Percentiles rank a stretch among this genome's conserved stretches.
Evolutionary conservation across 2,888 invertebrate genomes (phyloP).

Genomic region (Meteorus cinctellus): DNA sequence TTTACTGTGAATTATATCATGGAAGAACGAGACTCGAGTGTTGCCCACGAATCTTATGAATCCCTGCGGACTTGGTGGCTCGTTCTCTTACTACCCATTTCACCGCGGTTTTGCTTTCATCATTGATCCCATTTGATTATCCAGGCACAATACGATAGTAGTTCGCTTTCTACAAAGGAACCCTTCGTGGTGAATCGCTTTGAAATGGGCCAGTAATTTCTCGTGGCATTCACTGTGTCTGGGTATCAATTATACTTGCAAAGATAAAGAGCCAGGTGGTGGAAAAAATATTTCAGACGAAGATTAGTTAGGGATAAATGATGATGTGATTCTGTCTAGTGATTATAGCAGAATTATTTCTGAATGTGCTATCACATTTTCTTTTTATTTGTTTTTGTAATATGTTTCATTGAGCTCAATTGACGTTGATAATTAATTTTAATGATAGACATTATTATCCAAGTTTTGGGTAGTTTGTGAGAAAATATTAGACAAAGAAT

Average conservation of each 20-base stretch:
- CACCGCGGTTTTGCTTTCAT: constrained; percentile 1
- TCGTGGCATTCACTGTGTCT: neutral
- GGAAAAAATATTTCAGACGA: neutral
- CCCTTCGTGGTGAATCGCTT: neutral
- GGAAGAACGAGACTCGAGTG: neutral
- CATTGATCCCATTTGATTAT: neutral
- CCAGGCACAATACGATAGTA: neutral
- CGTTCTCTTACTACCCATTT: neutral
- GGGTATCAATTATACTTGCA: constrained; percentile 1
- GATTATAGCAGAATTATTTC: neutral
- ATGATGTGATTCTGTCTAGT: neutral
- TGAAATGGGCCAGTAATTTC: neutral
- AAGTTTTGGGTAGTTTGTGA: too few relatives aligned
- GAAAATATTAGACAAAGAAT: too few relatives aligned
- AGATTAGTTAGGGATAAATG: neutral
- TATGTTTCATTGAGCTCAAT: too few relatives aligned
- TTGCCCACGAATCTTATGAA: constrained; percentile 7
- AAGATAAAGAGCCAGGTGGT: neutral
- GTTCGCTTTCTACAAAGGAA: neutral
- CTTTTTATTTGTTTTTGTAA: too few relatives aligned
- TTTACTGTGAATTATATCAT: constrained; percentile 18
- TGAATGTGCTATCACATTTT: neutral
- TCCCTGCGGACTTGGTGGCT: neutral
- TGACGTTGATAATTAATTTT: too few relatives aligned
- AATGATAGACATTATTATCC: too few relatives aligned